Base-by-base conservation (phyloP, 2,888 invertebrate genomes). In the Hemithea aestivaria region DNA sequence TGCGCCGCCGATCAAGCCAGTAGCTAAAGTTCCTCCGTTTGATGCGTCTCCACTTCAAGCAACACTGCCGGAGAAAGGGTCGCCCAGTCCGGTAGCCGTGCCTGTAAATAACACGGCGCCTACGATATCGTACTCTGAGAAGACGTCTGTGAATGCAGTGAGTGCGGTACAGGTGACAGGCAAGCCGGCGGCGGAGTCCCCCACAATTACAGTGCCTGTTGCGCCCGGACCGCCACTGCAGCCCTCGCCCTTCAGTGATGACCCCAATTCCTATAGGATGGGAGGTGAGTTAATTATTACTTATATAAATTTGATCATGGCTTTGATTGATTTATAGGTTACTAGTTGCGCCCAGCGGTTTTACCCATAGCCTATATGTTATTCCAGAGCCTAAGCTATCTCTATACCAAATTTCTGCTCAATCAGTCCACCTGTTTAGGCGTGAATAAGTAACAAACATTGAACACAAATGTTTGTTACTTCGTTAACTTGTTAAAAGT, bases 231-330 rank as follows among this genome's bases (percentile, higher is more conserved):
- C 75, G 33, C 84, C 87, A 0, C 68, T 75, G 28, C 80, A 69
- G 42, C 74, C 83, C 0, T 85, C 88, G 20, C 89, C 89, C 8
- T 85, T 83, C 57, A 88, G 88, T 49, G 88, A 91, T 56, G 92
- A 93, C 73, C 93, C 93, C 1, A 89, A 90, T 56, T 90, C 90
- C 0, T 91, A 91, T 57, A 88, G 91, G 61, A 91, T 92, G 89
- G 93, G 92, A 74, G 92, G 93, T 93, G 73, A 87, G 79, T 76
- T 55, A 46, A 23, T 9, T 7, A 20, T 24, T 10, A 12, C 20
- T 12, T 11, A 7, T 1, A 16, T 22, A 20, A 7, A 21, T 20
- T 10, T 5, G 16, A 5, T 16, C 16, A 16, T 5, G 5, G n/a
- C n/a, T n/a, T n/a, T n/a, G n/a, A n/a, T n/a, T n/a, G n/a, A n/a